A percentile compares a stretch with the other conserved stretches of the same genome.
phyloP scores from a whole-genome alignment of 2,888 invertebrate genomes.

The Protonemura montana region DNA sequence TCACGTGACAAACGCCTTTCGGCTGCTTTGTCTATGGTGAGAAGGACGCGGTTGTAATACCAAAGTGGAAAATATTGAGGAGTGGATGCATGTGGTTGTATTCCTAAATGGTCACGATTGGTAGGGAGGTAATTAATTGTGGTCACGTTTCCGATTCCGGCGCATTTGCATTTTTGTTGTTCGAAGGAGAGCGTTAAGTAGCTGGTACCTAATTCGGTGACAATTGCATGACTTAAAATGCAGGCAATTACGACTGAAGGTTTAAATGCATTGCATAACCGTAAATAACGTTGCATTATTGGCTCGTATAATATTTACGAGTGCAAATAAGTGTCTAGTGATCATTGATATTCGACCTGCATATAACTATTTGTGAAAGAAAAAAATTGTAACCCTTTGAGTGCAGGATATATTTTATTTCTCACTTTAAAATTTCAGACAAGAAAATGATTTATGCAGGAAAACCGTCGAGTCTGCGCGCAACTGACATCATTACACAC shows the following conservation, averaged over 20 bases:
- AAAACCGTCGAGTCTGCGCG: neutral
- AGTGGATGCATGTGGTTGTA: too few species aligned
- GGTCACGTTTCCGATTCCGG: neutral
- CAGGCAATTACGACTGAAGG: too few species aligned
- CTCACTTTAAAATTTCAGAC: neutral
- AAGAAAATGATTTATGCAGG: neutral
- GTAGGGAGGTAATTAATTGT: neutral
- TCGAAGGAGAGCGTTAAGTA: neutral
- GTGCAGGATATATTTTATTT: neutral
- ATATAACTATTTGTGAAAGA: neutral
- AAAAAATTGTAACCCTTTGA: neutral
- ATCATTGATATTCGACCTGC: neutral
- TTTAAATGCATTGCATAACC: too few species aligned
- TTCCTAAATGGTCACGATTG: neutral
- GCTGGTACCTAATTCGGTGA: neutral
- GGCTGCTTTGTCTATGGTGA: neutral
- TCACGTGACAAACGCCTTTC: neutral
- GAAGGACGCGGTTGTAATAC: neutral
- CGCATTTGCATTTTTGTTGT: neutral
- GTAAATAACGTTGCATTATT: too few species aligned
- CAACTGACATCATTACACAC: neutral
- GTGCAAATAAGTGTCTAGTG: neutral
- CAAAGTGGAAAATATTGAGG: neutral
- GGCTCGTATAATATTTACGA: too few species aligned
- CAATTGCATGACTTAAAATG: neutral